A percentile compares a stretch with the other conserved stretches of the same genome.
phyloP scores from a whole-genome alignment of 2,888 invertebrate genomes.

The Spodoptera picta region DNA sequence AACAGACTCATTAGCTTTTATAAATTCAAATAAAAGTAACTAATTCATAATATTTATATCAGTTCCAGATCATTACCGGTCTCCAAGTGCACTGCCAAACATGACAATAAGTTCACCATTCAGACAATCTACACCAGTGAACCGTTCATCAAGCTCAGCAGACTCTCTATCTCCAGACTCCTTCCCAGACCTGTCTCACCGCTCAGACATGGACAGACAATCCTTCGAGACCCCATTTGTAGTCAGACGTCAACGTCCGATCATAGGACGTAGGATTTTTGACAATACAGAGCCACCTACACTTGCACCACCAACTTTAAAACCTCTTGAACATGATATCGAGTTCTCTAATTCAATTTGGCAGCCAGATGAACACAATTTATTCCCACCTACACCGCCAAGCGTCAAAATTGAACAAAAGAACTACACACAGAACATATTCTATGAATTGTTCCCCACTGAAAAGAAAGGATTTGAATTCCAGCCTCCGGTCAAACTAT shows the following conservation, averaged over 20 bases:
- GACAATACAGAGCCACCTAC: conserved; percentile 50
- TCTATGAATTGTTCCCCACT: conserved; percentile 75
- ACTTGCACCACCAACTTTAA: conserved; percentile 40
- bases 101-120: conserved; percentile 56
- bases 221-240: conserved; percentile 54
- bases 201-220: conserved; percentile 29
- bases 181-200: conserved; percentile 65
- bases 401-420: conserved; percentile 44
- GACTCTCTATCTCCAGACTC: conserved; percentile 82
- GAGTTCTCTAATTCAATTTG: conserved; percentile 41
- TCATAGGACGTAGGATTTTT: conserved; percentile 75
- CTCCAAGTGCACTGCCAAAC: conserved; percentile 38
- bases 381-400: conserved; percentile 58
- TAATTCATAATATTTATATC: not conserved
- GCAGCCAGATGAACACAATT: conserved; percentile 43
- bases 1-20: not conserved
- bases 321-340: conserved; percentile 27
- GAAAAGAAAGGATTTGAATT: conserved; percentile 65
- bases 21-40: not conserved
- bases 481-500: conserved; percentile 55
- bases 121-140: conserved; percentile 62
- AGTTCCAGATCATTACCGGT: conserved; percentile 64
- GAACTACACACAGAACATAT: conserved; percentile 32
- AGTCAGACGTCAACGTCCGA: conserved; percentile 67
- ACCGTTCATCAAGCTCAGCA: conserved; percentile 76